Base-by-base conservation (phyloP, 2,888 invertebrate species). In the Brachyopa scutellaris region DNA sequence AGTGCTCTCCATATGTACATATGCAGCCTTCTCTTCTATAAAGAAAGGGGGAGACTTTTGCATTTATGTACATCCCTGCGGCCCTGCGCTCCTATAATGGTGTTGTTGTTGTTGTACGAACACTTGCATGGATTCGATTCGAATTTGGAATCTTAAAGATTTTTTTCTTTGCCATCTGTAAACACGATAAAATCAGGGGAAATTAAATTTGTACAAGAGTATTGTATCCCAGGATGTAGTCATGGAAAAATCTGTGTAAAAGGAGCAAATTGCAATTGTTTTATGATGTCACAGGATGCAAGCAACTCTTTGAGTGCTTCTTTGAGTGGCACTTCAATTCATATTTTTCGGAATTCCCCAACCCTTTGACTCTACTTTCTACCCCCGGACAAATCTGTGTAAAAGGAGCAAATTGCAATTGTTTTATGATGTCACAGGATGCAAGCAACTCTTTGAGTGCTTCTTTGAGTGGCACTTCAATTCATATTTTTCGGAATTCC, bases 161-260 rank as follows among this genome's bases (percentile, higher is more conserved):
- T 42, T 69, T 80, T 51, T 36, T 4, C 55, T n/a, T 17, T 72
- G 55, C 76, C 82, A 82, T 82, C 64, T 77, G 82, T 64, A 31
- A 77, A 72, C 64, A 61, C 70, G 66, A 59, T 53, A 23, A 40
- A 76, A 76, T 82, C 59, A 40, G 64, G 7, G 53, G 61, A 77
- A 76, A 82, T 82, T 70, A 17, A 51, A 82, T 76, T 74, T 53
- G 51, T 42, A 53, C 61, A 13, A 21, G 51, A 15, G 38, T 29
- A 23, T 57, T 66, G 49, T 62, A 15, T n/a, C n/a, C n/a, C n/a
- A n/a, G n/a, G 38, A 49, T 9, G 38, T 72, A n/a, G n/a, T 62
- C n/a, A 61, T 26, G 7, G n/a, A n/a, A 5, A 8, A 23, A 49
- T 23, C 15, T 8, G 6, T 42, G 51, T 17, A 38, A 49, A 23